Conservation (phyloP, 30 jellyfish, hydroid and myxozoan species). For the Cassiopea xamachana region DNA sequence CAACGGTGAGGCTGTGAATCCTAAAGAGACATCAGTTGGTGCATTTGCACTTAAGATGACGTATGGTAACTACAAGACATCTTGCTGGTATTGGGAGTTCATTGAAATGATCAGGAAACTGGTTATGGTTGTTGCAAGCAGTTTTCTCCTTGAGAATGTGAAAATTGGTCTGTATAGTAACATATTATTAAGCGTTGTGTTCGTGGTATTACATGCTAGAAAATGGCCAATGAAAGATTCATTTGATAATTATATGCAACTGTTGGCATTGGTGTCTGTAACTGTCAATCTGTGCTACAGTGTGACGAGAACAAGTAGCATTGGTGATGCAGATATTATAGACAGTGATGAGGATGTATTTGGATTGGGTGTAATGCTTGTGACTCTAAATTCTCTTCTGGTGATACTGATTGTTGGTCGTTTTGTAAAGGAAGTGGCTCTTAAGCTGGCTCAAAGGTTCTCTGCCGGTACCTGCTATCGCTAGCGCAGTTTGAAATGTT, state of each 20-base stretch:
- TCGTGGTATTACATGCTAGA: constrained; percentile 45
- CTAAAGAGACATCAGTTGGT: neutral
- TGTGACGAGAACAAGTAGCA: constrained; percentile 16
- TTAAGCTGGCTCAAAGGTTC: neutral
- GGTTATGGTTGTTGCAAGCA: constrained; percentile 4
- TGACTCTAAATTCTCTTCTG: constrained; percentile 10
- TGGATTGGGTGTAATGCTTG: constrained; percentile 27
- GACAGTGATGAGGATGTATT: constrained; percentile 1
- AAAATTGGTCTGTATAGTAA: constrained; percentile 20
- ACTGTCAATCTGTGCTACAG: constrained; percentile 41
- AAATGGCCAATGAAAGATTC: constrained; percentile 45
- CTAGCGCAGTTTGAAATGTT: neutral
- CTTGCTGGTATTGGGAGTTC: constrained; percentile 60
- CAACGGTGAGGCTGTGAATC: neutral
- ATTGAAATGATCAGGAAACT: constrained; percentile 51
- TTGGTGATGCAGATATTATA: constrained; percentile 39
- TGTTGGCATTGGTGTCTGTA: constrained; percentile 25
- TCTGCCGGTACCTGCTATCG: neutral
- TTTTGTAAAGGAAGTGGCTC: constrained; percentile 3
- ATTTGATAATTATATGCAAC: constrained; percentile 45
- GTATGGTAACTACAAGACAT: constrained; percentile 38
- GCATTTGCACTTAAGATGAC: constrained; percentile 33
- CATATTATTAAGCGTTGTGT: constrained; percentile 4
- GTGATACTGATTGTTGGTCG: constrained; percentile 13
- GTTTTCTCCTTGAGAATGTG: constrained; percentile 8